phyloP scores from a whole-genome alignment of 2,113 vertebrate genomes.

The Nestor notabilis region DNA sequence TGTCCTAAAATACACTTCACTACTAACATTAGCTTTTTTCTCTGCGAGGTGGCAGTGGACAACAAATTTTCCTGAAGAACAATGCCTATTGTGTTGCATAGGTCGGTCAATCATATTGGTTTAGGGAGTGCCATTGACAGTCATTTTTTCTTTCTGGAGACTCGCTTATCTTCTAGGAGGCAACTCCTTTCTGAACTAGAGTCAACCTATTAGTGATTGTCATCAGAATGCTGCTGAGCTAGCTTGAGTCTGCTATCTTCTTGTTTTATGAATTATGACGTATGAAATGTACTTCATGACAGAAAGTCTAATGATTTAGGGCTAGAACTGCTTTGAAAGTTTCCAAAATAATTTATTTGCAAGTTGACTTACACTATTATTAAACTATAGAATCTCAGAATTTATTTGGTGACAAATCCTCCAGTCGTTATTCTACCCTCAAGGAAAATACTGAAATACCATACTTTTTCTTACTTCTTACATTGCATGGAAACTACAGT shows the following conservation, averaged over 20 bases:
- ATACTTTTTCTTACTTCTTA: background rate
- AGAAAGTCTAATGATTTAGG: background rate
- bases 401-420: background rate
- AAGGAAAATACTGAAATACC: background rate
- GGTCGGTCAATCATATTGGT: background rate
- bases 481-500: background rate
- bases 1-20: background rate
- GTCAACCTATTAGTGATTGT: background rate
- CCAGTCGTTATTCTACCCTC: background rate
- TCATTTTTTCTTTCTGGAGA: background rate
- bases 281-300: background rate
- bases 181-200: background rate
- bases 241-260: background rate
- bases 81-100: background rate
- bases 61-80: background rate
- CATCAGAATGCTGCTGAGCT: constrained; percentile 1
- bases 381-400: background rate
- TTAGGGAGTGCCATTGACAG: background rate
- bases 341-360: background rate
- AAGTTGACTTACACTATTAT: background rate
- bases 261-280: background rate
- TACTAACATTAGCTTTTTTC: background rate
- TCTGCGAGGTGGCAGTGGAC: background rate
- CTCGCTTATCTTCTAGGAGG: background rate
- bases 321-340: background rate